Evolutionary conservation across 2,113 vertebrate genomes (phyloP), one percentile per base, ranked within the genome.

Genomic region (Tragelaphus scriptus): DNA sequence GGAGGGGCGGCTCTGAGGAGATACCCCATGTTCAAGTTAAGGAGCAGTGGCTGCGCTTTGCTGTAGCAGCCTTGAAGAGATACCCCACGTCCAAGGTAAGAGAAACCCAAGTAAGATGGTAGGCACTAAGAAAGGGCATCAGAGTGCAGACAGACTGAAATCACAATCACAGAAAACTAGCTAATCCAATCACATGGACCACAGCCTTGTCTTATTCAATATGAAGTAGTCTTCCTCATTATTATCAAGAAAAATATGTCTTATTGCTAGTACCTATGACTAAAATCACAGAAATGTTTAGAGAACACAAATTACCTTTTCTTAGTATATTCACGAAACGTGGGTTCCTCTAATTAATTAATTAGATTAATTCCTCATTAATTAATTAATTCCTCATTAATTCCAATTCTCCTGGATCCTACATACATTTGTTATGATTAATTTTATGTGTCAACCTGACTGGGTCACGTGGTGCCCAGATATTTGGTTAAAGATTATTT

Each of bases 401-500:
- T 87, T 25, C 44, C 9, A 90, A 16, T 87, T 92, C 28, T 23
- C 17, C 28, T 87, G 56, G 5, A 59, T 86, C 59, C 26, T 79
- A 63, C 0, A 15, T 6, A 56, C 13, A 58, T 55, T 84, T 85
- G 63, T 55, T 85, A 90, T 47, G 49, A 44, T 85, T 96, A 55
- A 85, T 89, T 85, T 93, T 58, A 44, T 88, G 90, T 58, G 32
- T 71, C 51, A 87, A 23, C 21, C 10, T 88, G 75, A 59, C 40
- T 71, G 26, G 32, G 7, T 88, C 55, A 82, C 2, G 30, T 14
- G 36, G 55, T 92, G 14, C 26, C 51, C 59, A 32, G 71, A 26
- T 49, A 82, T 49, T 68, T 81, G 40, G 30, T 87, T 88, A 81
- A 92, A 88, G 14, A 61, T 93, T 88, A 56, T 92, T 89, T 84